Conservation (phyloP, 2,797 vertebrate species). For the Lates japonicus region DNA sequence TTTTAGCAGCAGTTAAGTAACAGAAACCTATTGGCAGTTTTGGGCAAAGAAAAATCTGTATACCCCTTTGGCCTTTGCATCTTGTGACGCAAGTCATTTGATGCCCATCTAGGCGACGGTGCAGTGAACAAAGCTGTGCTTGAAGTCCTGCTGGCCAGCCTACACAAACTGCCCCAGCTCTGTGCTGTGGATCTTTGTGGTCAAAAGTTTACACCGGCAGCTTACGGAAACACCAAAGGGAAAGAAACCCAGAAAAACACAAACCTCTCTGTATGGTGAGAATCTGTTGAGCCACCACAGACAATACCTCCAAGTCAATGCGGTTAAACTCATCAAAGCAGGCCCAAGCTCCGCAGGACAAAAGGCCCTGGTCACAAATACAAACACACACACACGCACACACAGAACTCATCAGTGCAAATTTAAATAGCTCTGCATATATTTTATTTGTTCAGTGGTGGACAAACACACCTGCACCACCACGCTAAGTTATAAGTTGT, state of each 20-base stretch:
- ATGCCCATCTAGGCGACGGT: background rate
- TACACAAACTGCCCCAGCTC: slow-evolving; percentile 48
- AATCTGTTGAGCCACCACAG: slow-evolving; percentile 96
- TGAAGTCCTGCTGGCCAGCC: slow-evolving; percentile 46
- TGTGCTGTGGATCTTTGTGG: slow-evolving; percentile 36
- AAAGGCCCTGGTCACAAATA: slow-evolving; percentile 85
- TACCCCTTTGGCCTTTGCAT: slow-evolving; percentile 9
- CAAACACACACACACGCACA: slow-evolving; percentile 34
- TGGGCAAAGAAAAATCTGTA: background rate
- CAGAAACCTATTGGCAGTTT: slow-evolving; percentile 18
- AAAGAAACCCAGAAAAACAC: slow-evolving; percentile 21
- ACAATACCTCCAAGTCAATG: slow-evolving; percentile 95
- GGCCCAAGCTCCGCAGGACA: slow-evolving; percentile 95
- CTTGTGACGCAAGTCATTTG: slow-evolving; percentile 14
- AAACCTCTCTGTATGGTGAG: slow-evolving; percentile 96
- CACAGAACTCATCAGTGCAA: slow-evolving; percentile 1
- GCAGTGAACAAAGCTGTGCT: slow-evolving; percentile 44
- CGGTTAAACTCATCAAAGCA: slow-evolving; percentile 97
- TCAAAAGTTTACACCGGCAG: slow-evolving; percentile 37
- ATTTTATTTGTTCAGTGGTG: background rate
- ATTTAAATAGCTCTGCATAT: background rate
- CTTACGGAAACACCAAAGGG: slow-evolving; percentile 39
- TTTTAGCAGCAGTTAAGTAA: background rate
- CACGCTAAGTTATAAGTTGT: background rate
- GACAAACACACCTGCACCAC: background rate